Conservation (phyloP, 2,888 invertebrate species). For the Herminia tarsipennalis region DNA sequence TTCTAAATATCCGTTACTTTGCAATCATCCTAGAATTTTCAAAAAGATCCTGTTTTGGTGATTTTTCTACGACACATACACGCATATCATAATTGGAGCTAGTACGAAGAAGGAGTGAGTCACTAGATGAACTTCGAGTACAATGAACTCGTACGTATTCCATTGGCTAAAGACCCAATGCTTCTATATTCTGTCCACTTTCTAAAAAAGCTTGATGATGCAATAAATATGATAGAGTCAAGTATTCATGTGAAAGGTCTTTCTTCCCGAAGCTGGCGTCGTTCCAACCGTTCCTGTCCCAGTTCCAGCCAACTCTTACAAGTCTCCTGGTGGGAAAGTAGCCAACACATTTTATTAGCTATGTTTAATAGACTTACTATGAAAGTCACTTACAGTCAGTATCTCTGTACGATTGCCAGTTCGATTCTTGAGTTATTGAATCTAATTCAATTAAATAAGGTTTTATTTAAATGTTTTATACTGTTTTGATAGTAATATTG, state of each 20-base stretch:
- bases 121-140: no score
- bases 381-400: constrained; percentile 2
- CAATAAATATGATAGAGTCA: background rate
- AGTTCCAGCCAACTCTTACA: constrained; percentile 2
- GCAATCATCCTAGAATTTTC: no score
- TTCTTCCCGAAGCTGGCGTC: constrained; percentile 6
- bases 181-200: background rate
- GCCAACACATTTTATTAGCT: constrained; percentile 6
- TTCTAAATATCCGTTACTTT: no score
- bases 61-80: no score
- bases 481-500: background rate
- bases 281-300: constrained; percentile 8
- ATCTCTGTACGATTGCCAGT: background rate
- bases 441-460: background rate
- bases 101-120: no score
- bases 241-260: constrained; percentile 1
- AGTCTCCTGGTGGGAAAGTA: background rate
- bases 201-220: background rate
- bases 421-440: background rate
- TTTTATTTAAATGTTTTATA: background rate
- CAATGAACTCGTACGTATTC: no score
- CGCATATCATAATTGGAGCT: no score
- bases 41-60: no score
- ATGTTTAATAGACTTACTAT: constrained; percentile 4
- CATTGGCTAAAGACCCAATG: no score